Conservation (phyloP, 2,888 invertebrate species). For the Agrypnus murinus region DNA sequence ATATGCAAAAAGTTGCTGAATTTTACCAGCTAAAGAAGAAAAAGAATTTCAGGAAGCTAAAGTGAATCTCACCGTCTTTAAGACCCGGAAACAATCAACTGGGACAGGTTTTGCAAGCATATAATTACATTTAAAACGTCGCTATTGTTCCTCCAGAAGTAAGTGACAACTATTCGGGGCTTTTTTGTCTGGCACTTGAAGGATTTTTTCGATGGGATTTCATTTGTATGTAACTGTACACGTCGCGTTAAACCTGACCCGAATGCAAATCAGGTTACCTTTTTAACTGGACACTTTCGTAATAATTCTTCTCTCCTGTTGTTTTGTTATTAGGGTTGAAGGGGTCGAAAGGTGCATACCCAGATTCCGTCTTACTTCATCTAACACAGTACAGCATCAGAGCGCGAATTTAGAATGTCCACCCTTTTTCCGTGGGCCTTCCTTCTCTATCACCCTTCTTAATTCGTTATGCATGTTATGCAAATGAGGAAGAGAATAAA, state of each 20-base stretch:
- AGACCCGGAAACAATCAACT: slow-evolving; percentile 48
- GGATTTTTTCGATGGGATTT: slow-evolving; percentile 44
- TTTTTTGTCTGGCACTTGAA: slow-evolving; percentile 46
- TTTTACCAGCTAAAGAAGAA: no score
- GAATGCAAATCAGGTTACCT: slow-evolving; percentile 50
- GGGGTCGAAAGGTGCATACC: slow-evolving; percentile 49
- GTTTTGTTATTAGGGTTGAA: slow-evolving; percentile 53
- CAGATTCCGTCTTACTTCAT: slow-evolving; percentile 49
- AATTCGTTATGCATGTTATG: slow-evolving; percentile 66
- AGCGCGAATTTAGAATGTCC: slow-evolving; percentile 54
- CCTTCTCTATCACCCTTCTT: slow-evolving; percentile 56
- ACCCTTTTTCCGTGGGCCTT: slow-evolving; percentile 53
- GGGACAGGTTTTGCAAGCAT: slow-evolving; percentile 50
- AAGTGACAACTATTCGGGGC: slow-evolving; percentile 50
- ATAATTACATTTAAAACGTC: slow-evolving; percentile 44
- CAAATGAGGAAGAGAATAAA: slow-evolving; percentile 60
- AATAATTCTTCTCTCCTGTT: slow-evolving; percentile 56
- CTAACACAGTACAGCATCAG: no score
- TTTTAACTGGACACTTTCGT: slow-evolving; percentile 58
- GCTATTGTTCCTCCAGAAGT: slow-evolving; percentile 43
- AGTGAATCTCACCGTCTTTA: slow-evolving; percentile 15
- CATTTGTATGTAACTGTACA: slow-evolving; percentile 48
- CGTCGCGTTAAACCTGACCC: slow-evolving; percentile 34
- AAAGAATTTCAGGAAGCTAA: slow-evolving; percentile 7
- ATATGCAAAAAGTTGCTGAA: no score